Evolutionary conservation across 1,140 invertebrate species (phyloP), one percentile per base, ranked within the genome.

Genomic region (Trissolcus basalis): DNA sequence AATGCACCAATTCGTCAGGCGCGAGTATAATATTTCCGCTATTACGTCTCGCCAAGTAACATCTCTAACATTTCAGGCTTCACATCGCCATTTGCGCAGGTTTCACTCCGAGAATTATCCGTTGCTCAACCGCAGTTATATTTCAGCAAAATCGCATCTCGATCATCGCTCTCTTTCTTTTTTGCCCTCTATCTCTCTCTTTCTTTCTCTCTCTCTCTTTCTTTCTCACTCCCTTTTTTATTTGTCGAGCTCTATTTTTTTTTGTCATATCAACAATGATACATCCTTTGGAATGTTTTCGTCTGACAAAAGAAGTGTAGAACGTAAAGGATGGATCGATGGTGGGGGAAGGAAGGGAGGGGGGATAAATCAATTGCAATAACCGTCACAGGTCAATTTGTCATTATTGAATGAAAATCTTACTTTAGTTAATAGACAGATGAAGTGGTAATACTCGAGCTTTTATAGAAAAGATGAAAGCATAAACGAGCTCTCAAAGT

Each of bases 391-490:
- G 14, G 33, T 41, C 13, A 60, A 39, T 67, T 51, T 36, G 54
- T 53, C 44, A 44, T 71, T 63, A 61, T 49, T 7, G 33, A 68
- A 72, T 68, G 63, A 72, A 51, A 12, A 63, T 44, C 43, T 72
- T 68, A 64, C 47, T 58, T 61, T 48, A 72, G 14, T 72, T 72
- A 72, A 77, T 68, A 77, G 68, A 50, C 13, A 64, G 58, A 77
- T 61, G 59, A 77, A 68, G 68, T 59, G 53, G 47, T 48, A 55
- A 72, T 14, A 41, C 41, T 63, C 63, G 58, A 32, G 47, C 68
- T 72, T 77, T 72, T 59, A 55, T 36, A 54, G 68, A 45, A 72
- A 77, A 64, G 74, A 43, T 72, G 63, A 67, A 72, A 68, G 74
- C 67, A 53, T 45, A 63, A 71, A 67, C 45, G 67, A 77, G 56